Percentiles rank a stretch among this genome's conserved stretches.
Conservation (phyloP, 2,113 vertebrate genomes). For the Hoplias malabaricus region DNA sequence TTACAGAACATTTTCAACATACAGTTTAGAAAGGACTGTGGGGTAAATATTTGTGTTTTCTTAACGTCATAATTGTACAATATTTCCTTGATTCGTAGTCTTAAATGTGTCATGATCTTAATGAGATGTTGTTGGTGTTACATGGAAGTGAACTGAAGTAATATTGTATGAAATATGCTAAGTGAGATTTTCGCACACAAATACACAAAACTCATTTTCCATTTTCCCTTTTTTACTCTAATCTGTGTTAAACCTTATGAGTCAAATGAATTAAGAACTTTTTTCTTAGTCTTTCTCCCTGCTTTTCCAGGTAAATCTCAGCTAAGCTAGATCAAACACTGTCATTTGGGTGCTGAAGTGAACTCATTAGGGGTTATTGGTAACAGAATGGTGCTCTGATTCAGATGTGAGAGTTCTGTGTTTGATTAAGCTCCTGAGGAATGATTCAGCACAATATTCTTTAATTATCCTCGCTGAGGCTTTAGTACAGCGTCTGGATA, state of each 20-base stretch:
- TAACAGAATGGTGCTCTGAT: slow-evolving; percentile 1
- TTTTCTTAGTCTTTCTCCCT: not conserved
- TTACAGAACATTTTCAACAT: too few species aligned
- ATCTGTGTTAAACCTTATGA: not conserved
- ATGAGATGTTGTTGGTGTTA: too few species aligned
- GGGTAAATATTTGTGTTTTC: too few species aligned
- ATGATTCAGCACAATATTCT: slow-evolving; percentile 3
- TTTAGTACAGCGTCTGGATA: not conserved
- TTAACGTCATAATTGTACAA: too few species aligned
- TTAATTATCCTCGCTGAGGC: not conserved
- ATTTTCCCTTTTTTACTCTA: not conserved
- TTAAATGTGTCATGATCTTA: too few species aligned
- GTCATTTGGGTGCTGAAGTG: not conserved
- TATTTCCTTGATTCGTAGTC: too few species aligned
- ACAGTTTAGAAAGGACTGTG: too few species aligned
- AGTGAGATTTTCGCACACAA: too few species aligned
- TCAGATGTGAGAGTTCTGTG: not conserved
- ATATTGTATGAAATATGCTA: too few species aligned
- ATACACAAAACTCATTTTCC: too few species aligned
- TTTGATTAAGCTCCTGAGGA: not conserved
- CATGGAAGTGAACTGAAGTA: too few species aligned
- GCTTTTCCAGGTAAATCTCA: not conserved
- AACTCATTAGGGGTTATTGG: slow-evolving; percentile 15
- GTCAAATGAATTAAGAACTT: not conserved
- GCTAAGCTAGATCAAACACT: slow-evolving; percentile 21